Conservation (phyloP, 2,888 invertebrate genomes). For the Tanypteryx hageni region DNA sequence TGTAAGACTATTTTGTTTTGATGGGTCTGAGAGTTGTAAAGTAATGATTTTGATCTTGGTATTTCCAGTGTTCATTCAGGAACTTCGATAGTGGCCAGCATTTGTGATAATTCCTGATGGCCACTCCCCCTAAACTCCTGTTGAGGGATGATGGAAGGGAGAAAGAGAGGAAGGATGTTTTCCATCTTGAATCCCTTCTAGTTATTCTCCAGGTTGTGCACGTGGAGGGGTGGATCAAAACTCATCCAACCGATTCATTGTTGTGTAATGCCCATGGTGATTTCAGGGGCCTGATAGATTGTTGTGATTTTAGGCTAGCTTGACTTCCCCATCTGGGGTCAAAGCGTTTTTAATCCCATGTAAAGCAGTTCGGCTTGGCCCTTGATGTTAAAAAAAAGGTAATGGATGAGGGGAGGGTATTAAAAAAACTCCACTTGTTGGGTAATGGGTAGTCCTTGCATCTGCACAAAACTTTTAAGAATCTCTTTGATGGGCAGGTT, state of each 20-base stretch:
- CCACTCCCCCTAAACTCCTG: constrained; percentile 33
- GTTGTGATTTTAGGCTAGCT: constrained; percentile 60
- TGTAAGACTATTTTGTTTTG: constrained; percentile 54
- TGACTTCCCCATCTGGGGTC: constrained; percentile 49
- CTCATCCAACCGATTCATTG: constrained; percentile 55
- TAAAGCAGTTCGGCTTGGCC: constrained; percentile 53
- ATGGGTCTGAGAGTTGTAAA: constrained; percentile 38
- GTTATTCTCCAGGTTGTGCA: constrained; percentile 25
- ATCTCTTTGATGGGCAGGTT: constrained; percentile 48
- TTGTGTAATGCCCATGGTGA: constrained; percentile 38
- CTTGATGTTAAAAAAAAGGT: constrained; percentile 11
- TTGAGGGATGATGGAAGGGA: neutral
- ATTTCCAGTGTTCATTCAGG: constrained; percentile 37
- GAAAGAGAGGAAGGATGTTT: neutral
- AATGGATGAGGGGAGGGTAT: constrained; percentile 39
- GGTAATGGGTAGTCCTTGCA: constrained; percentile 53
- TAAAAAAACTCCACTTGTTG: constrained; percentile 14
- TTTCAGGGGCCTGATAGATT: constrained; percentile 34
- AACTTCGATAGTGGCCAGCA: constrained; percentile 44
- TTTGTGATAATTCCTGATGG: constrained; percentile 56
- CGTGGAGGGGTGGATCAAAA: constrained; percentile 54
- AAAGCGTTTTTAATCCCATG: constrained; percentile 54
- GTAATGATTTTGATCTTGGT: constrained; percentile 41
- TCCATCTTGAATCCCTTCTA: neutral
- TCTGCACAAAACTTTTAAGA: constrained; percentile 52